Evolutionary conservation across 2,888 invertebrate genomes (phyloP), one percentile per base, ranked within the genome.

Genomic region (Nymphalis c-album): DNA sequence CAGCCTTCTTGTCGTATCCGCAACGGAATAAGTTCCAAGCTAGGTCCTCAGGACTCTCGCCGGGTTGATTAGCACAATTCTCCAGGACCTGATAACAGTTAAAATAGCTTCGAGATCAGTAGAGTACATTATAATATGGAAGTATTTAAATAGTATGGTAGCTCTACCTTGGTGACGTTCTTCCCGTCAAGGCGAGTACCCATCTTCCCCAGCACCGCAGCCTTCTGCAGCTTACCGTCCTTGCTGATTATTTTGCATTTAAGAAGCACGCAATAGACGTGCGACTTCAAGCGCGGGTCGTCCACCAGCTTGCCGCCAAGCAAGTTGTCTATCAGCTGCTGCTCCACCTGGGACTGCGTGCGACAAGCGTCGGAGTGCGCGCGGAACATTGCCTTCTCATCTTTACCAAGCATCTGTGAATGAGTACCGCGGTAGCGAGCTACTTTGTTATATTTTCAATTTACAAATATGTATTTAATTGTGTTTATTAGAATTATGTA

Each of bases 11-110:
- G 69, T 90, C 86, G 77, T 85, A 87, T 1, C 88, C 88, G 74
- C 92, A 92, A 18, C 86, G 85, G 81, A 92, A 90, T 48, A 92
- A 76, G 73, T 85, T 86, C 91, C 92, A 91, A 0, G 92, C 91
- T 22, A 84, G 75, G 61, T 90, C 90, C 62, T 88, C 90, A 0
- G 91, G 91, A 0, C 81, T 80, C 57, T 85, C 85, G 0, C 84
- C 87, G 0, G 76, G 72, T 69, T 86, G 88, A 5, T 87, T 84
- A 1, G 85, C 80, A 68, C 91, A 91, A 69, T 79, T 83, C 73
- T 91, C 91, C 70, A 88, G 69, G 7, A 86, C 80, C 91, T 91
- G 74, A 5, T 22, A 7, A 50, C 17, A 22, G 20, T 40, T 13
- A 0, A 40, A 40, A 40, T 40, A 40, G 13, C 13, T 40, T 40